These are phyloP conservation scores for Sympetrum striolatum DNA, from an alignment of 2,888 invertebrate species.

Conservation along the genomic window DNA sequence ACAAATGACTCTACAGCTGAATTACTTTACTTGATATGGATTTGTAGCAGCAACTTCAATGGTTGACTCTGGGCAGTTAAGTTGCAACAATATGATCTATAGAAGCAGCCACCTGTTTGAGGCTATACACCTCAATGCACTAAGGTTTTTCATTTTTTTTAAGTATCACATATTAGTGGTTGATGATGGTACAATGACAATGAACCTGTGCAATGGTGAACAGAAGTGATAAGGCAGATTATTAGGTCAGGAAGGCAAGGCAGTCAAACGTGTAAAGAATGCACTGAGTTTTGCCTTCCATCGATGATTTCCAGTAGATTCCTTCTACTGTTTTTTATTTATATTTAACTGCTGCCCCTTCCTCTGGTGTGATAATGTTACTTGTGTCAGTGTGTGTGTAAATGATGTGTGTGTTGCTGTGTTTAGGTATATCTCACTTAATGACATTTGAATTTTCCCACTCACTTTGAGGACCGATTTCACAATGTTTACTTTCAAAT, in stretches of 20 bases:
- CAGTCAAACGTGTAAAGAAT: conserved; percentile 21
- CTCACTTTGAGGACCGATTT: no score
- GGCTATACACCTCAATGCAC: conserved; percentile 11
- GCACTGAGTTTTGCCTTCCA: conserved; percentile 6
- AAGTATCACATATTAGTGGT: conserved; percentile 42
- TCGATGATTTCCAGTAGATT: not conserved
- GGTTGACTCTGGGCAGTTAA: conserved; percentile 41
- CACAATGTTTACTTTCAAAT: no score
- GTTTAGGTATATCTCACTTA: not conserved
- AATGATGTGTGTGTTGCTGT: not conserved
- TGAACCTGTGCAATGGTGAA: conserved; percentile 34
- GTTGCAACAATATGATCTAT: conserved; percentile 32
- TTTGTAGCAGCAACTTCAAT: conserved; percentile 37
- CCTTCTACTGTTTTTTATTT: not conserved
- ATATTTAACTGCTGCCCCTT: not conserved
- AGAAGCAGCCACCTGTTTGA: conserved; percentile 28
- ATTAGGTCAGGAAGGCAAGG: conserved; percentile 41
- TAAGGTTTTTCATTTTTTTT: conserved; percentile 21
- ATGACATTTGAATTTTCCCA: no score
- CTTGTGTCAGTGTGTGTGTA: conserved; percentile 16
- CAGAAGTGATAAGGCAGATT: conserved; percentile 44
- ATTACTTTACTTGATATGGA: conserved; percentile 34
- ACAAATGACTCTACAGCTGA: conserved; percentile 4
- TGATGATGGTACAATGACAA: conserved; percentile 41
- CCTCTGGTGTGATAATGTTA: not conserved